Base-by-base conservation (phyloP, 2,797 vertebrate species). In the Enoplosus armatus region DNA sequence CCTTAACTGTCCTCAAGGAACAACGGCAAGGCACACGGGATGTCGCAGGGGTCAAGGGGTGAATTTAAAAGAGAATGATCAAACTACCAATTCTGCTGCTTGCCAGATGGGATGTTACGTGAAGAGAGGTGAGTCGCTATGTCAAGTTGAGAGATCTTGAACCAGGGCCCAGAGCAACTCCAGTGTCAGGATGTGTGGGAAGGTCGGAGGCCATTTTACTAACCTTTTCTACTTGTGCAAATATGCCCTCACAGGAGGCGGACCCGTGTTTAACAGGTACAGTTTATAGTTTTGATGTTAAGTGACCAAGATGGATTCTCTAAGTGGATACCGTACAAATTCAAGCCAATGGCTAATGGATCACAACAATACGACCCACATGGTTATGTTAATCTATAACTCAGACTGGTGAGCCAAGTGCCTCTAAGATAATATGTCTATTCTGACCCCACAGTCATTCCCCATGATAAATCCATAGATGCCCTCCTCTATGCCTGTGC, bases 1-100 rank as follows among this genome's bases (percentile, higher is more conserved):
- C 74, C 86, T 82, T 87, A 87, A 84, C 77, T 82, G 80, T 88
- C 84, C 83, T 87, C 69, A 71, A 83, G 79, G 85, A 87, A 76
- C 45, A 24, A 20, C 45, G 15, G 50, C 33, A n/a, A 80, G 58
- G 60, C 75, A 43, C 18, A 48, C 11, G 10, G 33, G 61, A 65
- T 63, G 71, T 54, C 27, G 11, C 39, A 43, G 81, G 65, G 87
- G 89, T 90, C 89, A 90, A 14, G n/a, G 78, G 78, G 82, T 80
- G 62, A 72, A 58, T 80, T 84, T 90, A 78, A 69, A 90, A 83
- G 54, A 79, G 83, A 72, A 64, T 58, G 60, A 90, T 92, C 74
- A 90, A 90, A 83, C 71, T 68, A 75, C 77, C 78, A 76, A 75
- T 83, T 75, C 26, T 65, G 50, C 70, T 65, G 56, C 76, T 71